These are phyloP conservation scores for Lates calcarifer DNA, from an alignment of 2,113 vertebrate genomes.

Conservation along the genomic window DNA sequence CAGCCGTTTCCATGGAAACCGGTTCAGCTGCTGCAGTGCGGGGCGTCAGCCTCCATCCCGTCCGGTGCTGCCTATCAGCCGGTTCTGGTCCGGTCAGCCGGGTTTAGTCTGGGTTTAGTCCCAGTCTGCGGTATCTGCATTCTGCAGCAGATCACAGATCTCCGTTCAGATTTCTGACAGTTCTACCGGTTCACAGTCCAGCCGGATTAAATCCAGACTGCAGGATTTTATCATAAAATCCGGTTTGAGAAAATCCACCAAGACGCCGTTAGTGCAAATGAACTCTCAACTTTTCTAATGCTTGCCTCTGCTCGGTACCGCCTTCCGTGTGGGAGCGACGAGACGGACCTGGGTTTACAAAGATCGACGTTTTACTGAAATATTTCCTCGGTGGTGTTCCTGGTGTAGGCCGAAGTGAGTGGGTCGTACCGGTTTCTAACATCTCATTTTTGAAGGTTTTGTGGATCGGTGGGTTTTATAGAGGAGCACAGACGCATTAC, in stretches of 20 bases:
- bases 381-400: not conserved
- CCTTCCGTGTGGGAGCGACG: slow-evolving; percentile 18
- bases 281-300: not conserved
- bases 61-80: not conserved
- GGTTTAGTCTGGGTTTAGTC: no score
- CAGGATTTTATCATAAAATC: not conserved
- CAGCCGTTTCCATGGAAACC: slow-evolving; percentile 44
- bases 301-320: not conserved
- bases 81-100: not conserved
- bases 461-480: not conserved
- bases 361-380: not conserved
- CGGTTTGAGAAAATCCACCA: not conserved
- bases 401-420: not conserved
- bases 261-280: not conserved
- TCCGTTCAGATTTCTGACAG: not conserved
- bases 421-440: not conserved
- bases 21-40: slow-evolving; percentile 31
- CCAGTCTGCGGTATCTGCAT: no score
- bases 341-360: not conserved
- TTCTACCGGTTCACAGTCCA: not conserved
- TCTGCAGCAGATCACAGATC: not conserved
- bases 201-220: no score
- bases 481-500: not conserved
- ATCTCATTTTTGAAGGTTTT: not conserved
- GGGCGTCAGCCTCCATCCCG: not conserved